Base-by-base conservation (phyloP, 2,797 vertebrate genomes). In the Numenius phaeopus region DNA sequence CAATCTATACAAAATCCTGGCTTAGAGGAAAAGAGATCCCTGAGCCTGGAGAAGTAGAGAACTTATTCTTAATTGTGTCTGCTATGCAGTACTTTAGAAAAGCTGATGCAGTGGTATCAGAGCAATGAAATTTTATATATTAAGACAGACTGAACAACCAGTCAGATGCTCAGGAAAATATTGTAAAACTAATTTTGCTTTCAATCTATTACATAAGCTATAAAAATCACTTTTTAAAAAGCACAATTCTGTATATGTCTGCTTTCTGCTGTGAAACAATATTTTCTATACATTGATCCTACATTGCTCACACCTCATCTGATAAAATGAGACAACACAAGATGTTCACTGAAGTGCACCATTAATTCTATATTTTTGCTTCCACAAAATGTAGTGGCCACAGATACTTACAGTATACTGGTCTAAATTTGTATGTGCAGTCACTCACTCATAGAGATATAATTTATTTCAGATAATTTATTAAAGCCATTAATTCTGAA, bases 51-150 rank as follows among this genome's bases (percentile, higher is more conserved):
- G 81, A 89, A 90, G 23, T 72, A 89, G 37, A 66, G 49, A 96
- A 37, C 71, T 95, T 93, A 90, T 95, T 96, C 93, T 95, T 98
- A 97, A 96, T 97, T 97, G 66, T 90, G 40, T 97, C 94, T 97
- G 64, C 67, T 96, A 66, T 90, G 79, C 46, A 93, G 76, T 94
- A 87, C 4, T 55, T 96, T 88, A 90, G 83, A 97, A 97, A 95
- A 97, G 88, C 83, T 97, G 93, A 90, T 46, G 55, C 61, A 97
- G 54, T 87, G 37, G 37, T 96, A 91, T 87, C 61, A 96, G 27
- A 94, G 65, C 58, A 96, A 79, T 87, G 89, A 82, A 82, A 95
- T 95, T 96, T 97, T 97, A 96, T 97, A 69, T 69, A 93, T 95
- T 95, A 80, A 94, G 91, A 91, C 94, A 96, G 47, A 91, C 58